phyloP scores from a whole-genome alignment of 1,140 invertebrate genomes.

The Halictus rubicundus region DNA sequence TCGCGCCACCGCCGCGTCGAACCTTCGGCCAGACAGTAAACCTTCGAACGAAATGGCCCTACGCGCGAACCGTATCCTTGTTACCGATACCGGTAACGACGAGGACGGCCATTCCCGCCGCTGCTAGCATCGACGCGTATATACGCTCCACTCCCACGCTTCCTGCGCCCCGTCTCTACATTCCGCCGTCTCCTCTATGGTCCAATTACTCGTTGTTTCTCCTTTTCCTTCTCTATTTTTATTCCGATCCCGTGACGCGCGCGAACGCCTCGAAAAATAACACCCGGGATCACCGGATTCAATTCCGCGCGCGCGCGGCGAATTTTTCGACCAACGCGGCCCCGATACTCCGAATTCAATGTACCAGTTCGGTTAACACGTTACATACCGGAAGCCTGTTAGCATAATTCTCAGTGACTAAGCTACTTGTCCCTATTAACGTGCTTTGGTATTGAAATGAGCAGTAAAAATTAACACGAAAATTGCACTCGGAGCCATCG shows the following conservation, averaged over 20 bases:
- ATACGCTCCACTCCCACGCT: conserved; percentile 58
- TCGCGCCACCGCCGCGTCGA: conserved; percentile 43
- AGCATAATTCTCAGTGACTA: no score
- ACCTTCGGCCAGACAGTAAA: conserved; percentile 59
- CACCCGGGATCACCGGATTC: no score
- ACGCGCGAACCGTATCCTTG: conserved; percentile 58
- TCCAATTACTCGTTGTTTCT: conserved; percentile 39
- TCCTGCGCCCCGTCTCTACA: conserved; percentile 41
- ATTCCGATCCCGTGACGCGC: not conserved
- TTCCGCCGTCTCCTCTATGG: conserved; percentile 25
- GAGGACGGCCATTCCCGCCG: conserved; percentile 57
- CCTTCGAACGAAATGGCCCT: conserved; percentile 58
- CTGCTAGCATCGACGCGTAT: conserved; percentile 32
- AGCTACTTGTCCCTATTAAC: no score
- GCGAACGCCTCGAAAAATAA: not conserved
- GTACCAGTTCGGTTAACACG: no score
- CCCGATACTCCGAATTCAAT: no score
- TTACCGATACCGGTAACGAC: conserved; percentile 67
- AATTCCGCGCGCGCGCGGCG: no score
- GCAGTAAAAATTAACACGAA: no score
- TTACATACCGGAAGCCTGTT: no score
- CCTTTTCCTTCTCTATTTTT: not conserved
- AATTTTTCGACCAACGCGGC: no score
- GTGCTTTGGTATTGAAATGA: no score
- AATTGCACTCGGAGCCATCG: no score